Base-by-base conservation (phyloP, 1,140 invertebrate species). In the Zaprionus taronus region DNA sequence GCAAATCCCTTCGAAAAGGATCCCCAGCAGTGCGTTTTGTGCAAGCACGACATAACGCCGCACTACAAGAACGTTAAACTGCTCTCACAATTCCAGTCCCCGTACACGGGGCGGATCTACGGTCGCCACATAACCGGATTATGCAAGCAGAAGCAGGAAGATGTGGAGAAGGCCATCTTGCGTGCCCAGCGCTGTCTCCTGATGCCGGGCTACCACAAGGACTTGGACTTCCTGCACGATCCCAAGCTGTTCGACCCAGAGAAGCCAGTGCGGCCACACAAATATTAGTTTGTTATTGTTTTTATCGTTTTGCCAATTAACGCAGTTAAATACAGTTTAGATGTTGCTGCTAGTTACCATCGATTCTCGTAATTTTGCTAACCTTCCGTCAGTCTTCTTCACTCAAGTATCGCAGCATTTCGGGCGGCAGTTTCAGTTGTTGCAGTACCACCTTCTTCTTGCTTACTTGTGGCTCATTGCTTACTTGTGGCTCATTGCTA, bases 11-110 rank as follows among this genome's bases (percentile, higher is more conserved):
- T 95, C 82, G 93, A 95, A 89, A 96, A 96, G 86, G 95, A 96
- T 70, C 95, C 94, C 66, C 93, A 93, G 12, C 91, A 95, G 81
- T 99, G 98, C 86, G 95, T 99, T 77, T 93, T 99, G n/a, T 99
- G 98, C 93, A 95, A 96, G 93, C 93, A 97, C 69, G 95, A 97
- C 28, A 96, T 99, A 56, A 93, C 94, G 12, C 96, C 97, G 1
- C 95, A 99, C 93, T 99, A 98, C 87, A 99, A 99, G 93, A 99
- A 99, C 93, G 95, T 96, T 0, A 95, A 96, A 64, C 92, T 99
- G 6, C 92, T 99, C 2, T 98, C 98, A 15, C 99, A 99, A 92
- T 99, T 99, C 93, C 96, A 99, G 90, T 99, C 98, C 51, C 96
- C 97, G 1, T 98, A 96, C 83, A 99, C 98, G 12, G 98, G 98